Percentiles rank a stretch among this genome's conserved stretches.
phyloP scores from a whole-genome alignment of 2,797 vertebrate genomes.

The Myotis daubentonii region DNA sequence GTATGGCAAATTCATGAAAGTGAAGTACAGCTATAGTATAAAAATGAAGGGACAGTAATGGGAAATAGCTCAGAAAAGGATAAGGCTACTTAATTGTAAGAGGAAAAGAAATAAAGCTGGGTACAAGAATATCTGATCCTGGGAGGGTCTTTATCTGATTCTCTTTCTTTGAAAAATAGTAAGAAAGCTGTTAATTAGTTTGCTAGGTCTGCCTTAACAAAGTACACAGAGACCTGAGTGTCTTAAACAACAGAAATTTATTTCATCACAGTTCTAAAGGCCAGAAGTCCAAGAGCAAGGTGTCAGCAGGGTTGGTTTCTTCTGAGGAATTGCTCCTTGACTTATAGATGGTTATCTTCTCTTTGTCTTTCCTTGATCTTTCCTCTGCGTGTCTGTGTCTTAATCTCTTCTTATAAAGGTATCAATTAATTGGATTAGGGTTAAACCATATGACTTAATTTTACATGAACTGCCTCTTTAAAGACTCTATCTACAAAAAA shows the following conservation, averaged over 20 bases:
- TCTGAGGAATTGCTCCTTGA: background rate
- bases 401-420: background rate
- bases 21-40: background rate
- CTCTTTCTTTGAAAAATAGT: slow-evolving; percentile 42
- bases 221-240: slow-evolving; percentile 24
- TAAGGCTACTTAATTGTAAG: background rate
- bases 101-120: background rate
- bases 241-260: slow-evolving; percentile 48
- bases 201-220: slow-evolving; percentile 10
- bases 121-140: background rate
- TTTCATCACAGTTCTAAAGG: slow-evolving; percentile 25
- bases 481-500: background rate
- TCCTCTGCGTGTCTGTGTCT: background rate
- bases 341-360: background rate
- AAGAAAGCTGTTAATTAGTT: background rate
- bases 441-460: background rate
- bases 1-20: background rate
- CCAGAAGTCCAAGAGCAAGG: background rate
- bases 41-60: background rate
- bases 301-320: background rate
- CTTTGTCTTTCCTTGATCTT: background rate
- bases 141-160: background rate
- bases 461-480: slow-evolving; percentile 14
- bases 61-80: background rate
- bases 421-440: background rate